These are phyloP conservation scores for Menidia menidia DNA, from an alignment of 2,797 vertebrate species.

Conservation along the genomic window DNA sequence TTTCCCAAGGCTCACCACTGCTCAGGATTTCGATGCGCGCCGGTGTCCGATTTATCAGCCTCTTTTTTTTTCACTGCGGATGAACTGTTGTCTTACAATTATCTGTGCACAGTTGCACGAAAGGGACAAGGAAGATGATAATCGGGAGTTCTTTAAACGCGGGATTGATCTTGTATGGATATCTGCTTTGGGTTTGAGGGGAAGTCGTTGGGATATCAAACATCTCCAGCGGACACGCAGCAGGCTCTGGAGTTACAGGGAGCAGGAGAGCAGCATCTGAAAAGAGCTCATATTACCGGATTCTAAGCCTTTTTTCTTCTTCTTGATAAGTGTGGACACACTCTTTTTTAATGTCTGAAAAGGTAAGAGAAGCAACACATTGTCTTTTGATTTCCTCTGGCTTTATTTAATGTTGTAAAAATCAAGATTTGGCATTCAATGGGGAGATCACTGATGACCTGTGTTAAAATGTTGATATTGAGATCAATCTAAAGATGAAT, in stretches of 20 bases:
- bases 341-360: constrained; percentile 76
- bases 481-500: not conserved
- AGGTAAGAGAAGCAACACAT: constrained; percentile 65
- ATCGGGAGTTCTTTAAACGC: constrained; percentile 35
- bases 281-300: constrained; percentile 48
- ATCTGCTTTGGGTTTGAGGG: constrained; percentile 47
- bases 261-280: constrained; percentile 28
- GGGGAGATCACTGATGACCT: not conserved
- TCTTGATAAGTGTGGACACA: constrained; percentile 29
- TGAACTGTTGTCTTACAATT: not conserved
- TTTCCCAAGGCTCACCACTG: constrained; percentile 44
- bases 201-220: constrained; percentile 42
- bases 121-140: constrained; percentile 20
- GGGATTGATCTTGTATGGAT: constrained; percentile 47
- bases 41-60: constrained; percentile 35
- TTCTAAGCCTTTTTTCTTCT: constrained; percentile 57
- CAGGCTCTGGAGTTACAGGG: constrained; percentile 46
- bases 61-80: not conserved
- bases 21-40: constrained; percentile 46
- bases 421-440: not conserved
- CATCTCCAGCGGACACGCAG: constrained; percentile 26
- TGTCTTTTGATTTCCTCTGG: not conserved
- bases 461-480: not conserved
- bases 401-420: not conserved
- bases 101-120: constrained; percentile 2